Conservation (phyloP, 2,888 invertebrate genomes). For the Ochropleura leucogaster region DNA sequence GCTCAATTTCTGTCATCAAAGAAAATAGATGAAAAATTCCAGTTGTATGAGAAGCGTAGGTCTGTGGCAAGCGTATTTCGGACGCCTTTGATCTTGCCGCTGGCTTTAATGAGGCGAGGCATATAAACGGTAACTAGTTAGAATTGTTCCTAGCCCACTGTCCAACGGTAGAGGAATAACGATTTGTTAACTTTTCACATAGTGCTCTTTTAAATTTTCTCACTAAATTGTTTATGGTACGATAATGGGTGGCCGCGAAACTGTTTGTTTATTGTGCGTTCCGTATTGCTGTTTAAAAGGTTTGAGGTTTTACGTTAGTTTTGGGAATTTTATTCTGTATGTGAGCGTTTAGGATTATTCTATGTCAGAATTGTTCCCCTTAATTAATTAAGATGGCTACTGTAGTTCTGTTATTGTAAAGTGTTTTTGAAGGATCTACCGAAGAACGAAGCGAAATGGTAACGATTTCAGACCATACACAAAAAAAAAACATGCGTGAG, state of each 20-base stretch:
- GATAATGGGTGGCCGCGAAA: slow-evolving; percentile 64
- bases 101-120: slow-evolving; percentile 87
- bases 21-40: slow-evolving; percentile 65
- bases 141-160: slow-evolving; percentile 84
- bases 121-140: slow-evolving; percentile 86
- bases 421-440: neutral
- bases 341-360: slow-evolving; percentile 19
- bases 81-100: slow-evolving; percentile 92
- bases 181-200: slow-evolving; percentile 80
- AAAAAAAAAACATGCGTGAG: neutral
- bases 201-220: slow-evolving; percentile 73
- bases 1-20: slow-evolving; percentile 58
- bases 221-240: slow-evolving; percentile 70
- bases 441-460: too few relatives aligned
- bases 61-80: slow-evolving; percentile 87
- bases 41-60: slow-evolving; percentile 77
- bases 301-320: slow-evolving; percentile 46
- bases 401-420: neutral
- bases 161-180: slow-evolving; percentile 73
- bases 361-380: too few relatives aligned
- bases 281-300: slow-evolving; percentile 59
- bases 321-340: slow-evolving; percentile 46
- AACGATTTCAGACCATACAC: neutral
- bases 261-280: slow-evolving; percentile 62
- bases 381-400: too few relatives aligned